Percentiles rank a stretch among this genome's conserved stretches.
Conservation (phyloP, 2,797 vertebrate species). For the Xenopus petersii region DNA sequence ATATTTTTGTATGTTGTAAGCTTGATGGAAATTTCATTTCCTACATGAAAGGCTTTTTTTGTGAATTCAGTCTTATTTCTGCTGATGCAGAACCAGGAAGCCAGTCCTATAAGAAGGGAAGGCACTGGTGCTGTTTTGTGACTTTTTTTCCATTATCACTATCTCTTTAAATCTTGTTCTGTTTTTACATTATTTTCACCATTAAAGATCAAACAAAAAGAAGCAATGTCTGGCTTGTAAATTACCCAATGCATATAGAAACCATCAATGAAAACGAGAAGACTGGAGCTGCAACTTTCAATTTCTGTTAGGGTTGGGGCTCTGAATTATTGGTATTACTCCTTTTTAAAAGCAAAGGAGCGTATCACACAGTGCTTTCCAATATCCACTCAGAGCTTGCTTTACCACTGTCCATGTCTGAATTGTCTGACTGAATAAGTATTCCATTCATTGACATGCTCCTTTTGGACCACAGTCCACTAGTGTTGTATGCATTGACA, state of each 20-base stretch:
- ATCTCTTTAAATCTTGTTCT: conserved; percentile 49
- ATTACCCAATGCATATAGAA: conserved; percentile 57
- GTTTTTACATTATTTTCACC: conserved; percentile 44
- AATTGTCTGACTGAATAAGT: conserved; percentile 71
- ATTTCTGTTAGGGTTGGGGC: conserved; percentile 61
- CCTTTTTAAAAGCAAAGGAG: conserved; percentile 50
- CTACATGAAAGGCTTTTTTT: conserved; percentile 79
- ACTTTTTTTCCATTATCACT: conserved; percentile 52
- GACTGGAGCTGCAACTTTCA: conserved; percentile 65
- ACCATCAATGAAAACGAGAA: conserved; percentile 67
- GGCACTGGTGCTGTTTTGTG: conserved; percentile 77
- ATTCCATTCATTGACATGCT: conserved; percentile 90
- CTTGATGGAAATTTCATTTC: conserved; percentile 68
- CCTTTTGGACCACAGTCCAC: conserved; percentile 75
- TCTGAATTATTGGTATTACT: conserved; percentile 56
- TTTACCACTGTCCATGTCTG: conserved; percentile 68
- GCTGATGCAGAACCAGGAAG: conserved; percentile 61
- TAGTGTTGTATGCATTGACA: conserved; percentile 62
- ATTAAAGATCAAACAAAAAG: conserved; percentile 46
- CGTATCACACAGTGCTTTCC: conserved; percentile 86
- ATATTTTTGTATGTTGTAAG: conserved; percentile 47
- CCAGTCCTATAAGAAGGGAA: conserved; percentile 73
- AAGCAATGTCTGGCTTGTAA: conserved; percentile 53
- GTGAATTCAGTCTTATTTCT: conserved; percentile 69
- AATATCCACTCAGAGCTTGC: conserved; percentile 88